Evolutionary conservation across 2,888 invertebrate genomes (phyloP).

Genomic region (Electrophaes corylata): DNA sequence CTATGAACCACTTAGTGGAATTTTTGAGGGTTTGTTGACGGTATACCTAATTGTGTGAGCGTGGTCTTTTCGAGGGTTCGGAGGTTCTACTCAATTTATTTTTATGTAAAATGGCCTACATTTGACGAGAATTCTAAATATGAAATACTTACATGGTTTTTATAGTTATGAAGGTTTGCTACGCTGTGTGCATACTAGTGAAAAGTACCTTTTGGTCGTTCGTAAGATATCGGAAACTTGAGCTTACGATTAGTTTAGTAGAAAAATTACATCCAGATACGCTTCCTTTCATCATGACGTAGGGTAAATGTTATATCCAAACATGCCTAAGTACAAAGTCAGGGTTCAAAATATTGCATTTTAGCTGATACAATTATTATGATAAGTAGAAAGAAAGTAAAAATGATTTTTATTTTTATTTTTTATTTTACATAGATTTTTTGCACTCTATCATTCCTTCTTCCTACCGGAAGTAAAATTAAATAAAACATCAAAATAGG

Average conservation of each 20-base stretch:
- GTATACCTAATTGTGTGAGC: slow-evolving; percentile 32
- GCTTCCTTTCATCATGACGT: no score
- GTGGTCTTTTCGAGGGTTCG: slow-evolving; percentile 22
- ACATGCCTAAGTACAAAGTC: no score
- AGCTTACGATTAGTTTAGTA: no score
- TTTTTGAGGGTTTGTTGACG: slow-evolving; percentile 31
- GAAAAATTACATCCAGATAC: no score
- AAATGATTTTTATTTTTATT: no score
- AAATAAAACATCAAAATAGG: slow-evolving; percentile 51
- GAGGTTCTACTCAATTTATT: slow-evolving; percentile 2
- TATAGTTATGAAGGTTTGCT: not conserved
- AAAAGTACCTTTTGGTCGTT: not conserved
- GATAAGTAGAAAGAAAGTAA: no score
- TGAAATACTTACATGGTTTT: not conserved
- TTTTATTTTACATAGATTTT: not conserved
- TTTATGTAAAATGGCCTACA: not conserved
- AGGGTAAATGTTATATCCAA: no score
- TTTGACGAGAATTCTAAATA: not conserved
- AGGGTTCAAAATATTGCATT: no score
- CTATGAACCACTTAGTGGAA: slow-evolving; percentile 34
- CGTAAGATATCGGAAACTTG: no score
- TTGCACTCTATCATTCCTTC: not conserved
- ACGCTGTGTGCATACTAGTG: not conserved
- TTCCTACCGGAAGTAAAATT: not conserved
- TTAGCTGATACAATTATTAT: no score